These are phyloP conservation scores for Megathymus violae DNA, from an alignment of 1,140 invertebrate species.

Conservation along the genomic window DNA sequence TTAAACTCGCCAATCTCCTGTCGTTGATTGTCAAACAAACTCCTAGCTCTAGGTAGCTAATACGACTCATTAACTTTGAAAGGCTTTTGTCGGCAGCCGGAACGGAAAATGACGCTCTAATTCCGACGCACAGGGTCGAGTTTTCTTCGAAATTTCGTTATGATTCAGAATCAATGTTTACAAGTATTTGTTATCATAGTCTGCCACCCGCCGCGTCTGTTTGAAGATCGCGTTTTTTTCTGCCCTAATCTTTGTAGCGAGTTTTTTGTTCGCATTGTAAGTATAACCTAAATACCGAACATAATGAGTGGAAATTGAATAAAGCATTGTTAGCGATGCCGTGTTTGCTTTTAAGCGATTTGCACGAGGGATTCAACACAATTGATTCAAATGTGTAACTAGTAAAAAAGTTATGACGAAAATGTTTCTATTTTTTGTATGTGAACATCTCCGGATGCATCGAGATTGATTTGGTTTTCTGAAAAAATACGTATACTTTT, in stretches of 20 bases:
- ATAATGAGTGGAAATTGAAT: slow-evolving; percentile 59
- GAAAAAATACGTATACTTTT: too few relatives aligned
- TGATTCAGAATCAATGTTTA: slow-evolving; percentile 34
- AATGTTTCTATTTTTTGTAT: not conserved
- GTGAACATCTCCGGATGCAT: too few relatives aligned
- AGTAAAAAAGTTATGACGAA: slow-evolving; percentile 6
- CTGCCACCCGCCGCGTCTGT: slow-evolving; percentile 54
- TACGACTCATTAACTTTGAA: slow-evolving; percentile 28
- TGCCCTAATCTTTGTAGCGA: slow-evolving; percentile 39
- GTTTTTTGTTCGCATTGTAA: slow-evolving; percentile 47
- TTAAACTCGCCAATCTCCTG: not conserved
- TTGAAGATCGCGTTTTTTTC: slow-evolving; percentile 43
- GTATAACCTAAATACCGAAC: slow-evolving; percentile 50
- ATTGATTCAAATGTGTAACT: not conserved
- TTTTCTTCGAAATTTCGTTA: not conserved
- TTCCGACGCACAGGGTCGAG: not conserved
- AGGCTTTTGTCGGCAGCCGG: slow-evolving; percentile 7
- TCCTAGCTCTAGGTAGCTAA: slow-evolving; percentile 17
- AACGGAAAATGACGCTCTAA: not conserved
- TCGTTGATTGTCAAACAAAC: not conserved
- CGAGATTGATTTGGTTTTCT: too few relatives aligned
- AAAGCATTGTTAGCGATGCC: slow-evolving; percentile 46
- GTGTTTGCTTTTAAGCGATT: slow-evolving; percentile 27
- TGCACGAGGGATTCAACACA: slow-evolving; percentile 5
- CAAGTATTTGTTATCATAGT: slow-evolving; percentile 37